These are phyloP conservation scores for Dromas ardeola DNA, from an alignment of 2,113 vertebrate genomes.

Conservation along the genomic window DNA sequence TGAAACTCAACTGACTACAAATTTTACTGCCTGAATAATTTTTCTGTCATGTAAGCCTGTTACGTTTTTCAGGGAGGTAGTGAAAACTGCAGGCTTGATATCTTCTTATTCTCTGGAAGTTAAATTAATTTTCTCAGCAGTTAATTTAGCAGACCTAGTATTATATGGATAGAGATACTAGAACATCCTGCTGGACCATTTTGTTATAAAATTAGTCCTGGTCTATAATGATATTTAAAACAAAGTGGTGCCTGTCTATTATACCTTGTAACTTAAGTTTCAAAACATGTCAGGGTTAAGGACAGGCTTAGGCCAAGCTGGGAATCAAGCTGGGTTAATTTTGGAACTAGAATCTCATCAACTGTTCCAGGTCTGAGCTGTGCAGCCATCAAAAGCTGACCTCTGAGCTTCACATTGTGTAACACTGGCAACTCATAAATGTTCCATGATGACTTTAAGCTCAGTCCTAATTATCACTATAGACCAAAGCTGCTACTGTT, in stretches of 20 bases:
- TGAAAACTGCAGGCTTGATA: background rate
- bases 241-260: background rate
- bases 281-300: background rate
- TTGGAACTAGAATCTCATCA: background rate
- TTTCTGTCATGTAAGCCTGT: fast-evolving
- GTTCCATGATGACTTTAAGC: background rate
- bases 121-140: background rate
- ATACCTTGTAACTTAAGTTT: background rate
- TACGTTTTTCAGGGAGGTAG: background rate
- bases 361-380: background rate
- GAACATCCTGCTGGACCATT: background rate
- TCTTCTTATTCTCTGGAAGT: background rate
- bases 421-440: background rate
- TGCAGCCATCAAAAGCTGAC: background rate
- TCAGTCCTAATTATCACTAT: background rate
- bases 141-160: background rate
- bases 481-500: background rate
- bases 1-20: background rate
- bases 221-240: background rate
- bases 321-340: background rate
- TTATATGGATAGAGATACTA: background rate
- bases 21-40: background rate
- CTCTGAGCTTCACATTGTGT: background rate
- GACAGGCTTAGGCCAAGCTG: background rate
- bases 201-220: background rate